These are phyloP conservation scores for Drosophila atroscutellata DNA, from an alignment of 2,888 invertebrate genomes.

Conservation along the genomic window DNA sequence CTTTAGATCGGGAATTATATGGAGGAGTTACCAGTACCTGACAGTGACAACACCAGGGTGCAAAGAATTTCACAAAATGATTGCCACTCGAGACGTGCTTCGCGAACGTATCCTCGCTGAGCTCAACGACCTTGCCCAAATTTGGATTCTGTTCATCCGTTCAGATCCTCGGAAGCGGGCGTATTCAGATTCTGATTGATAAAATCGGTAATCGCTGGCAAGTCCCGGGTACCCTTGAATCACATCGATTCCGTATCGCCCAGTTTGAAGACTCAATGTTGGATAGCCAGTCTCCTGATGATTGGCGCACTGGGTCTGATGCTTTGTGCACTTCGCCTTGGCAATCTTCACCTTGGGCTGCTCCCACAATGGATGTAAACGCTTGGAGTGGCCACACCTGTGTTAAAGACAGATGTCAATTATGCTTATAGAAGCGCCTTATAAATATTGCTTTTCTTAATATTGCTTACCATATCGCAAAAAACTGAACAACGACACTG, in stretches of 20 bases:
- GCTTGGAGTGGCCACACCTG: conserved; percentile 93
- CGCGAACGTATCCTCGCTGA: conserved; percentile 91
- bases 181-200: conserved; percentile 89
- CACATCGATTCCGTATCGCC: conserved; percentile 89
- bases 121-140: conserved; percentile 86
- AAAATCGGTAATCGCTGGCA: conserved; percentile 91
- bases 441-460: neutral
- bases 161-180: conserved; percentile 52
- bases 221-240: conserved; percentile 91
- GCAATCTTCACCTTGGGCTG: conserved; percentile 90
- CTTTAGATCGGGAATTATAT: neutral
- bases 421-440: too few relatives aligned
- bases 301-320: conserved; percentile 90
- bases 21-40: conserved; percentile 86
- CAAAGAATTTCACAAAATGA: conserved; percentile 96
- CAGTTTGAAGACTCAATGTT: too few relatives aligned
- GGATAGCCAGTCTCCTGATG: too few relatives aligned
- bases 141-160: conserved; percentile 50
- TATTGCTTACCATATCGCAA: too few relatives aligned
- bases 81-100: conserved; percentile 90
- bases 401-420: neutral
- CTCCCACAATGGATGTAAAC: conserved; percentile 91
- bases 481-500: too few relatives aligned
- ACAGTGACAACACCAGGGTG: conserved; percentile 96
- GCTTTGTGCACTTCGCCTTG: conserved; percentile 94